Evolutionary conservation across 2,113 vertebrate species (phyloP), one percentile per base, ranked within the genome.

Genomic region (Semnopithecus entellus): DNA sequence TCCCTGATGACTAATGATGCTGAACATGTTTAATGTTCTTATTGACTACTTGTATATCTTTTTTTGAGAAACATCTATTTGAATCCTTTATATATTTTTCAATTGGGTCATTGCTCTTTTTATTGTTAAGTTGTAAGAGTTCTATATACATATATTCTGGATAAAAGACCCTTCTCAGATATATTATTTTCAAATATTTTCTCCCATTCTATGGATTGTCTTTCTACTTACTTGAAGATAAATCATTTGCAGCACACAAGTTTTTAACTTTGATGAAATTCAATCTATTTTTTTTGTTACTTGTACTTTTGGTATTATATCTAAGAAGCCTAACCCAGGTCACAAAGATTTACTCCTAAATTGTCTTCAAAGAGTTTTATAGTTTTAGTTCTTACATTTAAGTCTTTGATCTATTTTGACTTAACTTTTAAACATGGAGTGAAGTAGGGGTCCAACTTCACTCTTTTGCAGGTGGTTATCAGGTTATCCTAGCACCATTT

Each of bases 321-420:
- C 48, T 90, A 92, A 90, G 68, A 91, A 91, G 48, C 78, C 35
- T 89, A 92, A 55, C 6, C 4, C 40, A 86, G 30, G 79, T 79
- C 59, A 90, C 17, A 13, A 95, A 85, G 7, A 96, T 55, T 96
- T 93, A 96, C 4, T 88, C 12, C 32, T 73, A 92, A 75, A 4
- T 93, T 96, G 89, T 73, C 25, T 91, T 96, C n/a, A 83, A 96
- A 94, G 68, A 82, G 23, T 64, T 81, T 82, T 92, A 80, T 59
- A 89, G 57, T 50, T 93, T 96, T 91, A 55, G 17, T 22, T 75
- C 45, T 84, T 93, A 91, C 40, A 93, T 70, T 78, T 70, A 70
- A 6, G 27, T 83, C 40, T 92, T 86, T 93, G 16, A 84, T 95
- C 43, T 68, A 43, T 86, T 94, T 76, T 83, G 52, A 93, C 30